Evolutionary conservation across 1,140 invertebrate species (phyloP).

Genomic region (Euschistus heros): DNA sequence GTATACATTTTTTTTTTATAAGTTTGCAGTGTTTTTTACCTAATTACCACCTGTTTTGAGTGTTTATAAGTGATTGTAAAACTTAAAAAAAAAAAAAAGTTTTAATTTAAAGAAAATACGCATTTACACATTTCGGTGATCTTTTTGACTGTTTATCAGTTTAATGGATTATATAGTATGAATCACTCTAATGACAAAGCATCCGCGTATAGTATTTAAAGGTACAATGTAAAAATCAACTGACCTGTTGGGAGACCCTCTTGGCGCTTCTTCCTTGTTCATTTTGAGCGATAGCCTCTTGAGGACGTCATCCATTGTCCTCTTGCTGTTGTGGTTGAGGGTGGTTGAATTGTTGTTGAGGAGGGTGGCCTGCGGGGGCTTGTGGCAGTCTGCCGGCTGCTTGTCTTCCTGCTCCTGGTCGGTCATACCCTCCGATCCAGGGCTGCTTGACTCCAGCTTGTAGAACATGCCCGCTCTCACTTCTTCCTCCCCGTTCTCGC

Average conservation of each 20-base stretch:
- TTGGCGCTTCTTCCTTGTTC: conserved; percentile 51
- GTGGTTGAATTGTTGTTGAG: conserved; percentile 33
- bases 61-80: no score
- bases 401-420: conserved; percentile 32
- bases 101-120: no score
- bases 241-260: conserved; percentile 52
- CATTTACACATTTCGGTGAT: no score
- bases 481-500: conserved; percentile 33
- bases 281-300: conserved; percentile 71
- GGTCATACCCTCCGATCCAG: conserved; percentile 48
- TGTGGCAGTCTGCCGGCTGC: not conserved
- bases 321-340: conserved; percentile 39
- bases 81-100: no score
- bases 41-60: no score
- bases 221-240: conserved; percentile 19
- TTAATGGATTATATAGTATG: no score
- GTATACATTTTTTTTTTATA: no score
- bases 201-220: not conserved
- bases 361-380: conserved; percentile 45
- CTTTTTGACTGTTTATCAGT: no score
- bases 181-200: no score
- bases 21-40: no score
- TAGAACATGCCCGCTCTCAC: conserved; percentile 35
- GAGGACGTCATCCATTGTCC: conserved; percentile 79
- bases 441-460: conserved; percentile 45